A percentile compares a stretch with the other conserved stretches of the same genome.
Evolutionary conservation across 2,888 invertebrate genomes (phyloP).

Genomic region (Tipula lateralis): DNA sequence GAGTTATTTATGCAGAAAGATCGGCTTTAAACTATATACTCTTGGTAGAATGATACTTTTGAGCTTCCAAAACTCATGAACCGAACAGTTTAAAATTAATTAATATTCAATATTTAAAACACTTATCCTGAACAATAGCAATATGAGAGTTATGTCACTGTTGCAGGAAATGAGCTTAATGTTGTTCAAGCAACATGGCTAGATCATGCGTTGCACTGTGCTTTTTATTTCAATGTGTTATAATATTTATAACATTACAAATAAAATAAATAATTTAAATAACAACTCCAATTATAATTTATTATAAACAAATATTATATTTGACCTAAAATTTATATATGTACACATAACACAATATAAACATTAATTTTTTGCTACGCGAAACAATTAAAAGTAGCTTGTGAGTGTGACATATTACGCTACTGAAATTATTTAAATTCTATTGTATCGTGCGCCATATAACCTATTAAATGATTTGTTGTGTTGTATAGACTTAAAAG

Average conservation of each 20-base stretch:
- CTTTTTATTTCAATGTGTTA: too few relatives aligned
- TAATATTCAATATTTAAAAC: too few relatives aligned
- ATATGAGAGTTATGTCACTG: too few relatives aligned
- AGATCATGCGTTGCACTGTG: too few relatives aligned
- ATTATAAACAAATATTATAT: neutral
- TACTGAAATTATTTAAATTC: neutral
- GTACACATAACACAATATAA: neutral
- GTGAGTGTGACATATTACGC: neutral
- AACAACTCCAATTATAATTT: neutral
- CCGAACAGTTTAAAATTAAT: too few relatives aligned
- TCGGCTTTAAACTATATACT: too few relatives aligned
- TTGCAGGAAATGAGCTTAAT: too few relatives aligned
- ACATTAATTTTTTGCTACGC: neutral
- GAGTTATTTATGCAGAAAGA: too few relatives aligned
- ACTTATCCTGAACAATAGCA: too few relatives aligned
- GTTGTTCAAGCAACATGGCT: too few relatives aligned
- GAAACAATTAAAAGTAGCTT: constrained; percentile 11
- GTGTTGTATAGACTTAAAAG: neutral
- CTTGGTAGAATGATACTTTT: too few relatives aligned
- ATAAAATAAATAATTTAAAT: neutral
- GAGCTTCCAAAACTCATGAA: too few relatives aligned
- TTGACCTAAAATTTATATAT: neutral
- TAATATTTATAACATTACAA: neutral
- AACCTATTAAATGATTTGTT: neutral
- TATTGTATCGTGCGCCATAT: neutral